Evolutionary conservation across 2,113 vertebrate genomes (phyloP).

Genomic region (Plotosus lineatus): DNA sequence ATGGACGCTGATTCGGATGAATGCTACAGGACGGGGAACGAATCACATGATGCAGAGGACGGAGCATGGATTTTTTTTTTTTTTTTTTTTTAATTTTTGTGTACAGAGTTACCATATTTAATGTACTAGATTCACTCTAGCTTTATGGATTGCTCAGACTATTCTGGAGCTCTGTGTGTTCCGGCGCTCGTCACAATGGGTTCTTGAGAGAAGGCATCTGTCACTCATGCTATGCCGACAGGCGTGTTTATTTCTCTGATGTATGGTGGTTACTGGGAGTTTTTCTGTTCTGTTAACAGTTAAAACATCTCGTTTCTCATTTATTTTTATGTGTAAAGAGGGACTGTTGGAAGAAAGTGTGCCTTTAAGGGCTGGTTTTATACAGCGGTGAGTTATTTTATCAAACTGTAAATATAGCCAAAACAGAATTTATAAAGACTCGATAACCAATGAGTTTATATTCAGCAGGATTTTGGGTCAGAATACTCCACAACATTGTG

Average conservation of each 20-base stretch:
- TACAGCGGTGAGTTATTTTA: constrained; percentile 66
- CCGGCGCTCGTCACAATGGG: constrained; percentile 51
- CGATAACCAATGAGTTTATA: constrained; percentile 29
- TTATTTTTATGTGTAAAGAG: neutral
- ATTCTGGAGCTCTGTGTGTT: neutral
- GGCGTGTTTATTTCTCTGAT: neutral
- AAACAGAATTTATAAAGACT: constrained; percentile 39
- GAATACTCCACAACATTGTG: constrained; percentile 31
- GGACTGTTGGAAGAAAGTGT: constrained; percentile 68
- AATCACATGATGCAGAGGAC: constrained; percentile 39
- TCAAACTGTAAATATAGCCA: constrained; percentile 55
- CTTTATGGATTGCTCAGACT: neutral
- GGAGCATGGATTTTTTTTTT: constrained; percentile 52
- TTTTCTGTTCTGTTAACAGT: neutral
- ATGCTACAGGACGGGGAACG: constrained; percentile 27
- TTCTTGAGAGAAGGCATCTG: neutral
- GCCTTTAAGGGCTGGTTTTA: constrained; percentile 70
- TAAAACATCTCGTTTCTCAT: too few relatives aligned
- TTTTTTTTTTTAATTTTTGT: constrained; percentile 50
- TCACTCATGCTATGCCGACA: constrained; percentile 37
- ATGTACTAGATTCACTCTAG: constrained; percentile 54
- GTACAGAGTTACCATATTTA: constrained; percentile 79
- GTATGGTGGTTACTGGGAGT: neutral
- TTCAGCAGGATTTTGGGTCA: constrained; percentile 10
- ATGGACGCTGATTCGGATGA: constrained; percentile 60